phyloP scores from a whole-genome alignment of 2,113 vertebrate genomes.

The Rhynchomys soricoides region DNA sequence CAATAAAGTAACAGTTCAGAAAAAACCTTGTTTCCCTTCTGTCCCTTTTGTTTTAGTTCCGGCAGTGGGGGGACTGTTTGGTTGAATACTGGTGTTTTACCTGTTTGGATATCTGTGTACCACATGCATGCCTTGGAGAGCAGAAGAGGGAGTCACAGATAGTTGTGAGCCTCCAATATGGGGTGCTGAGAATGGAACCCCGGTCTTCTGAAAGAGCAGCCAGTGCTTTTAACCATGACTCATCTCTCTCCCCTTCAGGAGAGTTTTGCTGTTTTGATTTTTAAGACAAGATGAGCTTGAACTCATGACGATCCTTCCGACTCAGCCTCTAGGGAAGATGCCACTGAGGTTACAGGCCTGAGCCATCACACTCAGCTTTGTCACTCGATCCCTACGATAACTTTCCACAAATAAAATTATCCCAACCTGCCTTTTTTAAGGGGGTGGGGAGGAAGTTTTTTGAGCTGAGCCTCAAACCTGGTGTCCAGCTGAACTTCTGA shows the following conservation, averaged over 20 bases:
- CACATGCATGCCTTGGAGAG: neutral
- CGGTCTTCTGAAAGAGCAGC: neutral
- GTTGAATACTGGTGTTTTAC: neutral
- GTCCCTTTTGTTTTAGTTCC: neutral
- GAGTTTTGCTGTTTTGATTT: neutral
- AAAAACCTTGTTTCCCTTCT: neutral
- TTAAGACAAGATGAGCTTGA: neutral
- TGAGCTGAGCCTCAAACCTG: neutral
- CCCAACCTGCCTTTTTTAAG: neutral
- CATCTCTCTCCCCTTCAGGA: neutral
- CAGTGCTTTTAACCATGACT: neutral
- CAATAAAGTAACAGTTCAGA: neutral
- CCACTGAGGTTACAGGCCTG: neutral
- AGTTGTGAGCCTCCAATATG: neutral
- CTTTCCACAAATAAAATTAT: slow-evolving; percentile 8
- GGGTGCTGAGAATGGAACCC: neutral
- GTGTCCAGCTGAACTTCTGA: neutral
- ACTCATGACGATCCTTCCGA: neutral
- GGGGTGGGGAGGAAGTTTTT: neutral
- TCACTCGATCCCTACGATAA: slow-evolving; percentile 11
- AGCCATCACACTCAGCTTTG: neutral
- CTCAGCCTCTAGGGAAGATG: neutral
- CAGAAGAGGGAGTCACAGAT: neutral
- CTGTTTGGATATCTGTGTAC: neutral
- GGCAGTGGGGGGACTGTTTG: neutral